These are phyloP conservation scores for Penaeus vannamei DNA, from an alignment of 1,140 invertebrate genomes.

Conservation along the genomic window DNA sequence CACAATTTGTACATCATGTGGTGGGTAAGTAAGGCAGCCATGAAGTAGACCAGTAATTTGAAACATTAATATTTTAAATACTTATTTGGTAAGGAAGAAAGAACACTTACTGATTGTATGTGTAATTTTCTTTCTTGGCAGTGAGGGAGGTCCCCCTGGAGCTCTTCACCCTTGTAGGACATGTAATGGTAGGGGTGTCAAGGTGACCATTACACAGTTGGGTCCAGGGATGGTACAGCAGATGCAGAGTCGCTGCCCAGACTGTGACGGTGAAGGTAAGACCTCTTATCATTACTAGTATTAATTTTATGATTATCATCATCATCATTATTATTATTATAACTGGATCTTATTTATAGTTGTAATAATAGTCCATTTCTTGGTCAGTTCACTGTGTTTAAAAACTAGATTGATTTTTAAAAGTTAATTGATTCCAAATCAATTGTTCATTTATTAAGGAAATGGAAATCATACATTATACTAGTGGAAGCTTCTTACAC, in stretches of 20 bases:
- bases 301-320: too few species aligned
- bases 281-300: not conserved
- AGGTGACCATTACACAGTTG: conserved; percentile 71
- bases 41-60: not conserved
- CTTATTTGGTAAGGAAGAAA: too few species aligned
- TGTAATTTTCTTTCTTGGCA: conserved; percentile 68
- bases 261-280: conserved; percentile 89
- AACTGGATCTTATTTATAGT: not conserved
- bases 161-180: conserved; percentile 68
- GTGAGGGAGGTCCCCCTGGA: conserved; percentile 71
- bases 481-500: too few species aligned
- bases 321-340: not conserved
- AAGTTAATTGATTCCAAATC: too few species aligned
- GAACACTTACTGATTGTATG: too few species aligned
- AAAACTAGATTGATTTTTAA: too few species aligned
- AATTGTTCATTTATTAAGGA: too few species aligned
- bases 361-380: not conserved
- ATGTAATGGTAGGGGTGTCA: conserved; percentile 72
- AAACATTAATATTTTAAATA: not conserved
- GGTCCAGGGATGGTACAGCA: conserved; percentile 74
- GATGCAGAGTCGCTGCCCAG: conserved; percentile 76
- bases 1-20: conserved; percentile 72
- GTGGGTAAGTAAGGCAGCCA: conserved; percentile 68
- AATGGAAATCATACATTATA: too few species aligned
- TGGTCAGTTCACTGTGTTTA: too few species aligned